phyloP scores from a whole-genome alignment of 2,888 invertebrate species.

The Nymphalis c-album region DNA sequence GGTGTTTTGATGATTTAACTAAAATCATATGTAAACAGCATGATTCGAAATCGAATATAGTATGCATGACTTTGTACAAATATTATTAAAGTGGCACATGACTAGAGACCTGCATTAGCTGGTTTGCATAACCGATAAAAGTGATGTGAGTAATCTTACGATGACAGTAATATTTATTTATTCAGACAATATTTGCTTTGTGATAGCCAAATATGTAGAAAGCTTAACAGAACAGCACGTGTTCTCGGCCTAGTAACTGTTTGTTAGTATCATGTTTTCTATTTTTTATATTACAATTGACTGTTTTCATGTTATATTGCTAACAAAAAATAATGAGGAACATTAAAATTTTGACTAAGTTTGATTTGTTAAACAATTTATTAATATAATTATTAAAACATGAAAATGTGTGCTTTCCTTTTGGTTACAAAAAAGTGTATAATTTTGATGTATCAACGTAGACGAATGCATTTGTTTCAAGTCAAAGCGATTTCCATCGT shows the following conservation, averaged over 20 bases:
- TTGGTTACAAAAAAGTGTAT: too few relatives aligned
- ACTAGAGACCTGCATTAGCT: slow-evolving; percentile 45
- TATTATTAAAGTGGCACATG: slow-evolving; percentile 59
- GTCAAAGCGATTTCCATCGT: too few relatives aligned
- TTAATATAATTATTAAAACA: too few relatives aligned
- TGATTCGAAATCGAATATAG: slow-evolving; percentile 36
- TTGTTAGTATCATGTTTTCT: neutral
- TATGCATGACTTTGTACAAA: slow-evolving; percentile 54
- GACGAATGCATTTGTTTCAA: too few relatives aligned
- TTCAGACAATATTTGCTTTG: slow-evolving; percentile 35
- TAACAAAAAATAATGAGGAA: too few relatives aligned
- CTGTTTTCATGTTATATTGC: too few relatives aligned
- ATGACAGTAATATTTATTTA: slow-evolving; percentile 37
- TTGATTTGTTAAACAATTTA: too few relatives aligned
- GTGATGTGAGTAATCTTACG: slow-evolving; percentile 34
- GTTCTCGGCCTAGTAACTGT: slow-evolving; percentile 8
- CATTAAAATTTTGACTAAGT: too few relatives aligned
- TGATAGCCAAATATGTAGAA: slow-evolving; percentile 39
- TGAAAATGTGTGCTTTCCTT: too few relatives aligned
- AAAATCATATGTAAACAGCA: slow-evolving; percentile 31
- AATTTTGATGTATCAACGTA: too few relatives aligned
- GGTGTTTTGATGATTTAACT: neutral
- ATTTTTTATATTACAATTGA: too few relatives aligned
- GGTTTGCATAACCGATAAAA: slow-evolving; percentile 49
- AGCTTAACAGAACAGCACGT: slow-evolving; percentile 12